phyloP scores from a whole-genome alignment of 2,113 vertebrate species.

The Salminus brasiliensis region DNA sequence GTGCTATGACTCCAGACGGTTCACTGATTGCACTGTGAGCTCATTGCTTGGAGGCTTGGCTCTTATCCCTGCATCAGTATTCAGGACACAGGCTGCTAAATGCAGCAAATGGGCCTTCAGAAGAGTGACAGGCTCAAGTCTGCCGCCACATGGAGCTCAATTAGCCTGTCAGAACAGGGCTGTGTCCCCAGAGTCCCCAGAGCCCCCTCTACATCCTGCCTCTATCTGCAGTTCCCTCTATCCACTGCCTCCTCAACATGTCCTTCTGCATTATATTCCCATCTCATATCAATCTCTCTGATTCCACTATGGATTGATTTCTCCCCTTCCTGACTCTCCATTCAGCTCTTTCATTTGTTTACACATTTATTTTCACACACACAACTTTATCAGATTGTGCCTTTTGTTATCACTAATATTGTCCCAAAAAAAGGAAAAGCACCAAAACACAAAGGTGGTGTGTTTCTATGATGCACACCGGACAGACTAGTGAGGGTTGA shows the following conservation, averaged over 20 bases:
- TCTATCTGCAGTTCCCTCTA: conserved; percentile 6
- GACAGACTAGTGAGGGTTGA: background rate
- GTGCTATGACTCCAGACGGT: conserved; percentile 31
- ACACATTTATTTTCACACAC: background rate
- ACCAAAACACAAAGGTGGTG: no score
- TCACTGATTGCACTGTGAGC: conserved; percentile 33
- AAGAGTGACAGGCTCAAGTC: conserved; percentile 69
- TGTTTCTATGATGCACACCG: background rate
- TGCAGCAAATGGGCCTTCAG: conserved; percentile 73
- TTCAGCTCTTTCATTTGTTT: conserved; percentile 31
- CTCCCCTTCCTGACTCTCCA: conserved; percentile 10
- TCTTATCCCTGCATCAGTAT: conserved; percentile 69
- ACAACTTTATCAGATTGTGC: background rate
- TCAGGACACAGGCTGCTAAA: conserved; percentile 70
- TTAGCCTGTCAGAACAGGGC: conserved; percentile 71
- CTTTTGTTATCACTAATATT: background rate
- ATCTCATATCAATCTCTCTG: background rate
- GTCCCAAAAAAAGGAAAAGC: background rate
- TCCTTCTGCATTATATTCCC: conserved; percentile 38
- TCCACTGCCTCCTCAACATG: background rate
- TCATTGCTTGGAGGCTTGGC: conserved; percentile 34
- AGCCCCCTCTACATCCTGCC: conserved; percentile 40
- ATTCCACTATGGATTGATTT: background rate
- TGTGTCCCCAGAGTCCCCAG: conserved; percentile 55
- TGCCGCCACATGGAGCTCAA: conserved; percentile 70